phyloP scores from a whole-genome alignment of 2,797 vertebrate species.

The Eulemur rubriventer region DNA sequence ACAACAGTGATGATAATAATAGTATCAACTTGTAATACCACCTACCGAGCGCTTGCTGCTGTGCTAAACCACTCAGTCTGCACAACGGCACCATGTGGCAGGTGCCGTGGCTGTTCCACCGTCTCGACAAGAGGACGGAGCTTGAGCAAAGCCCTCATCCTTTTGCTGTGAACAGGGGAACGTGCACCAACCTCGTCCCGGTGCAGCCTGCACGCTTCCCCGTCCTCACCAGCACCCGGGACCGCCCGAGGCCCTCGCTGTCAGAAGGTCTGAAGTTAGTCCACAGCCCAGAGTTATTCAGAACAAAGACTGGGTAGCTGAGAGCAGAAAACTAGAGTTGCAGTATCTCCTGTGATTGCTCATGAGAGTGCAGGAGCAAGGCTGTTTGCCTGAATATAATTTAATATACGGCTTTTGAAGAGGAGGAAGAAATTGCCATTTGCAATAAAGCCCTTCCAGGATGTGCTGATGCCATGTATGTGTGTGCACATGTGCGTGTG shows the following conservation, averaged over 20 bases:
- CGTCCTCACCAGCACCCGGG: not conserved
- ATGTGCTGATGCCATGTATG: not conserved
- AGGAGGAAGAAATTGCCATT: not conserved
- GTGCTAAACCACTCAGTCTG: not conserved
- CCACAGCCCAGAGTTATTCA: not conserved
- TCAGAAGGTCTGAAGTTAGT: not conserved
- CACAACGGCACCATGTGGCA: not conserved
- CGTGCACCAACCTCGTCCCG: not conserved
- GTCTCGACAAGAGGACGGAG: not conserved
- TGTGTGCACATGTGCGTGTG: not conserved
- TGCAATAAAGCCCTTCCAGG: not conserved
- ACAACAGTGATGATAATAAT: not conserved
- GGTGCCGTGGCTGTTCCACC: not conserved
- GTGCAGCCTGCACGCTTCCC: not conserved
- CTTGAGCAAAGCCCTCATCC: not conserved
- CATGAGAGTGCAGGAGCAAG: not conserved
- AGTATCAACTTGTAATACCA: not conserved
- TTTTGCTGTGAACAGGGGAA: not conserved
- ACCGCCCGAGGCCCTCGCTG: not conserved
- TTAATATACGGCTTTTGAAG: not conserved
- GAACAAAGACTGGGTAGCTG: not conserved
- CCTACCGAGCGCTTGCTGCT: not conserved
- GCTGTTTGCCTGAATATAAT: not conserved
- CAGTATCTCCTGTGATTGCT: not conserved
- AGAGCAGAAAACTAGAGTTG: not conserved